Conservation (phyloP, 2,797 vertebrate genomes). For the Erithacus rubecula region DNA sequence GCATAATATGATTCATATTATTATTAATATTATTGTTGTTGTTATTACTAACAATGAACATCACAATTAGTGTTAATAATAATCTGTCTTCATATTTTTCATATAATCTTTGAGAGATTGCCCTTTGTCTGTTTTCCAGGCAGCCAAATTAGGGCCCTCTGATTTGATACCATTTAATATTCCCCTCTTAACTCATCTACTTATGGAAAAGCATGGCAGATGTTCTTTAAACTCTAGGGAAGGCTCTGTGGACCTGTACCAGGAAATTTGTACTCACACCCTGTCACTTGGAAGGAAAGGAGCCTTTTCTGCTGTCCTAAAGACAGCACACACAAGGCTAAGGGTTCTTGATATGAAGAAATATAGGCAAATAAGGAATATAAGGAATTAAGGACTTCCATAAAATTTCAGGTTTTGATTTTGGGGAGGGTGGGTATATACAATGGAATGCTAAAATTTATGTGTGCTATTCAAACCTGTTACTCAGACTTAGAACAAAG, state of each 20-base stretch:
- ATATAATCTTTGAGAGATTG: background rate
- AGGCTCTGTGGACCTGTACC: background rate
- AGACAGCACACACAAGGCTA: background rate
- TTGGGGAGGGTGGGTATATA: background rate
- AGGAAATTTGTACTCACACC: background rate
- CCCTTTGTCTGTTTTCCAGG: background rate
- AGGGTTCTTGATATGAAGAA: background rate
- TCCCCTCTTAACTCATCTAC: background rate
- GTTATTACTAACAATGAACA: background rate
- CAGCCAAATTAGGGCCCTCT: background rate
- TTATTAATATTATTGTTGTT: rapidly evolving
- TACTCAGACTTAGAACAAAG: background rate
- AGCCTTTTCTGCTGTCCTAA: background rate
- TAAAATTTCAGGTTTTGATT: background rate
- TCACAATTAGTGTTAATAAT: background rate
- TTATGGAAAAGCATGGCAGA: background rate
- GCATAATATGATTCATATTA: background rate
- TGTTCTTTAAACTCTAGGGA: slow-evolving; percentile 48
- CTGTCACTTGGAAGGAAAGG: background rate
- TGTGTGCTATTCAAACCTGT: background rate
- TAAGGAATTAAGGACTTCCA: background rate
- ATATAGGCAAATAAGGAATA: background rate
- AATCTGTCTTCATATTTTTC: background rate
- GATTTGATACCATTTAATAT: slow-evolving; percentile 18
- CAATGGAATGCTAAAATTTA: background rate